Percentiles rank a stretch among this genome's conserved stretches.
Evolutionary conservation across 2,797 vertebrate species (phyloP).

Genomic region (Odontamblyopus rebecca): DNA sequence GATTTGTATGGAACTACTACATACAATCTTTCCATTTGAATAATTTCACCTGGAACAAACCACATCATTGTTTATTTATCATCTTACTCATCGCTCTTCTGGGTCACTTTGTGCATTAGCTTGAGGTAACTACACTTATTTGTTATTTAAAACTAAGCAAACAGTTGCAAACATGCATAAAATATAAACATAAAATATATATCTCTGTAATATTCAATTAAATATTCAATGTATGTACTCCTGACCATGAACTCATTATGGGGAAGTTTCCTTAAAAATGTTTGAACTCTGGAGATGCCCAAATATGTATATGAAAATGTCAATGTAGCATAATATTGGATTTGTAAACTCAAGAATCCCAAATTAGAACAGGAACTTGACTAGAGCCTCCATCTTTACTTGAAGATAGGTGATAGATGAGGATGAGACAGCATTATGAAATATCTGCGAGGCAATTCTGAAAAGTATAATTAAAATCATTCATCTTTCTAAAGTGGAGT

Average conservation of each 20-base stretch:
- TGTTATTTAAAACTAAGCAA: conserved; percentile 8
- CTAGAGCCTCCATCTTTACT: conserved; percentile 20
- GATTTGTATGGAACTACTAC: conserved; percentile 20
- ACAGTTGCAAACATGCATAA: background rate
- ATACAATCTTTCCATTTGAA: conserved; percentile 12
- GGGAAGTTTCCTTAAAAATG: too few species aligned
- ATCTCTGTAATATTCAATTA: too few species aligned
- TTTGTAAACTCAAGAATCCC: too few species aligned
- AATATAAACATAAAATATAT: too few species aligned
- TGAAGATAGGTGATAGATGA: conserved; percentile 16
- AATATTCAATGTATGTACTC: too few species aligned
- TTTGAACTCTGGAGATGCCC: too few species aligned
- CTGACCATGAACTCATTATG: too few species aligned
- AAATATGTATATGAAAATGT: too few species aligned
- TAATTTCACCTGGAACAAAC: conserved; percentile 21
- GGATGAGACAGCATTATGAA: conserved; percentile 25
- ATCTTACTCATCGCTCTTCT: conserved; percentile 23
- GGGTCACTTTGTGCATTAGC: conserved; percentile 9
- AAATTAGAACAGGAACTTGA: too few species aligned
- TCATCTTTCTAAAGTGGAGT: conserved; percentile 40
- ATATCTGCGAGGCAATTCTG: conserved; percentile 42
- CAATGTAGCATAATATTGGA: too few species aligned
- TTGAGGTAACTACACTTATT: background rate
- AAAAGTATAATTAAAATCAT: conserved; percentile 62
- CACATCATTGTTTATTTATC: conserved; percentile 31